Base-by-base conservation (phyloP, 2,888 invertebrate species). In the Timema podura region DNA sequence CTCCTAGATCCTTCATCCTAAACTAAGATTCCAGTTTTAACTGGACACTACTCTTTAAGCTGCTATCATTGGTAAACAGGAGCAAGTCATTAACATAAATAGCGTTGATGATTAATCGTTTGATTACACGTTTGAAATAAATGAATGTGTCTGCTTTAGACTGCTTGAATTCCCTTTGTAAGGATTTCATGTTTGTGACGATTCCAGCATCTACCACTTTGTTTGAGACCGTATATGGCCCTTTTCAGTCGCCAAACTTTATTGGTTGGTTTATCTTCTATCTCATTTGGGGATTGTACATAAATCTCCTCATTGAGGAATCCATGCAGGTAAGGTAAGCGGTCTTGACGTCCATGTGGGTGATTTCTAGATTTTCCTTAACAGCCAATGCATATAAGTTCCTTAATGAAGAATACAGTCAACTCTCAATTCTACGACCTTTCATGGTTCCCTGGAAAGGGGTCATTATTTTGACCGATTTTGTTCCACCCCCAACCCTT, bases 151-250 rank as follows among this genome's bases (percentile, higher is more conserved):
- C 49, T 49, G 49, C 49, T 49, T 49, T 49, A 11, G 49, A 49
- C 11, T 49, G 49, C 9, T 49, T 49, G 11, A 49, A 11, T 10
- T n/a, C n/a, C n/a, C n/a, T n/a, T n/a, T n/a, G 30, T 61, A 3
- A 61, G 61, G 3, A 30, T 13, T 2, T 61, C 10, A 45, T 61
- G 61, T 6, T 44, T 9, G 44, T 30, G 6, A 30, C 8, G 30
- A 30, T 61, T 61, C 30, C 61, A 3, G 13, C 61, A 61, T 13
- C 61, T 61, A 30, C 61, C 61, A 61, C 61, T 30, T 61, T 61
- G 61, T 13, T 61, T 61, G 5, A 61, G 44, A 5, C 30, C 30
- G 44, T 30, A 61, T 45, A 61, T 61, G 44, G 6, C 61, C 44
- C 45, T 59, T 15, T 11, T 61, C 61, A 61, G 61, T 7, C 16